These are phyloP conservation scores for Frieseomelitta varia DNA, from an alignment of 1,140 invertebrate species.

Conservation along the genomic window DNA sequence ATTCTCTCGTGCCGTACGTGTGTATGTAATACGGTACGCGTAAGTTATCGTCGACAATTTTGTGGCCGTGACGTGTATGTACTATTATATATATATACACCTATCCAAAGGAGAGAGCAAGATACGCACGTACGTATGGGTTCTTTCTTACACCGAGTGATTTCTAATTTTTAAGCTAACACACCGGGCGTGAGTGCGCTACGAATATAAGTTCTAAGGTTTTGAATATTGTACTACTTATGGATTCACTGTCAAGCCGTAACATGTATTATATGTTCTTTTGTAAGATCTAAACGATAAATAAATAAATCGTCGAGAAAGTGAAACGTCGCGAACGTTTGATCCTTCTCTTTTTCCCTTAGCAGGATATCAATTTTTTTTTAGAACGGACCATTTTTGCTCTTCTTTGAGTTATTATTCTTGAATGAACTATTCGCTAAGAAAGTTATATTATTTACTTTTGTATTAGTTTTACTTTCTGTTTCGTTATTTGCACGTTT, in stretches of 20 bases:
- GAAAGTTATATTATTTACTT: too few species aligned
- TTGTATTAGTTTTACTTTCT: too few species aligned
- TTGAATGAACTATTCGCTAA: neutral
- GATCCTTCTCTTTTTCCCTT: neutral
- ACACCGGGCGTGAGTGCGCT: slow-evolving; percentile 52
- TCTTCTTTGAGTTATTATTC: neutral
- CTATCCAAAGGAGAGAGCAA: neutral
- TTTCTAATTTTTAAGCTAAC: slow-evolving; percentile 69
- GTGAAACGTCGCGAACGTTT: neutral
- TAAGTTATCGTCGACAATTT: neutral
- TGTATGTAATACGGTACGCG: neutral
- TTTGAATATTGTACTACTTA: slow-evolving; percentile 54
- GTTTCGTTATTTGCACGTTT: too few species aligned
- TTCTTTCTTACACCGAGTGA: slow-evolving; percentile 60
- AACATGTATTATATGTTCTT: slow-evolving; percentile 80
- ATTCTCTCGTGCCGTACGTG: neutral
- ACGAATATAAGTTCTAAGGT: slow-evolving; percentile 61
- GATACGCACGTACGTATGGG: neutral
- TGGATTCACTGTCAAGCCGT: slow-evolving; percentile 73
- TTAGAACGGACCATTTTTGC: too few species aligned
- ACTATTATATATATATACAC: neutral
- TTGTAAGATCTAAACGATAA: slow-evolving; percentile 78
- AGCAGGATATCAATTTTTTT: neutral
- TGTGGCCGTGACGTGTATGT: neutral
- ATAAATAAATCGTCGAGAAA: slow-evolving; percentile 75